A percentile compares a stretch with the other conserved stretches of the same genome.
Evolutionary conservation across 2,797 vertebrate genomes (phyloP).

Genomic region (Hyperoplus lanceolatus): DNA sequence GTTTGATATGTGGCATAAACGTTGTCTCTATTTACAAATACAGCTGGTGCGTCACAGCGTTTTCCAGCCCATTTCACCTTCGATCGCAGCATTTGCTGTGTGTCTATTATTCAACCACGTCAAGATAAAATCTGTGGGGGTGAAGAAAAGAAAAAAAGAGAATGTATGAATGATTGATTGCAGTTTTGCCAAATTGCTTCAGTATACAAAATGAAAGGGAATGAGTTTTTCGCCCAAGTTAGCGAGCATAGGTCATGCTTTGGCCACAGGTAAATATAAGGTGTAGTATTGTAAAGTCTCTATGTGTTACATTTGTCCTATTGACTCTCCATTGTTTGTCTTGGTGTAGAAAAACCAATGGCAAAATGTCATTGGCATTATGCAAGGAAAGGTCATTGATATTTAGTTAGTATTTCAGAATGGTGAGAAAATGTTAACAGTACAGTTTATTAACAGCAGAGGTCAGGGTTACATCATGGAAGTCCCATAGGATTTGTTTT

Average conservation of each 20-base stretch:
- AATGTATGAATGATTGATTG: conserved; percentile 15
- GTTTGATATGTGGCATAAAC: conserved; percentile 22
- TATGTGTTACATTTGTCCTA: not conserved
- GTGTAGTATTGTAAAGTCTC: not conserved
- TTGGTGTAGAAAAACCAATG: not conserved
- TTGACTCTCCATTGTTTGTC: not conserved
- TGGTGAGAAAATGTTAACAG: not conserved
- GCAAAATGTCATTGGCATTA: not conserved
- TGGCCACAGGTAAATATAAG: not conserved
- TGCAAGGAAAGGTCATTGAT: not conserved
- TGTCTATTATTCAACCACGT: conserved; percentile 40
- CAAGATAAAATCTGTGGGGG: conserved; percentile 35
- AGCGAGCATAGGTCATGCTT: not conserved
- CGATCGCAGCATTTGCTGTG: conserved; percentile 19
- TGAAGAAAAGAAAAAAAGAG: conserved; percentile 1
- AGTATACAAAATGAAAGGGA: not conserved
- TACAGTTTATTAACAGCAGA: conserved; percentile 17
- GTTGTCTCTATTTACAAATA: conserved; percentile 14
- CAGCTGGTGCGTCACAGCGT: not conserved
- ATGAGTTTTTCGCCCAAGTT: not conserved
- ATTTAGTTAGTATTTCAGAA: not conserved
- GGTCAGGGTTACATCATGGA: not conserved
- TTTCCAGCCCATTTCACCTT: conserved; percentile 53
- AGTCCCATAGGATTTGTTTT: not conserved
- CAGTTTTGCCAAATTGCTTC: not conserved